phyloP scores from a whole-genome alignment of 1,140 invertebrate genomes.

The Berghia stephanieae region DNA sequence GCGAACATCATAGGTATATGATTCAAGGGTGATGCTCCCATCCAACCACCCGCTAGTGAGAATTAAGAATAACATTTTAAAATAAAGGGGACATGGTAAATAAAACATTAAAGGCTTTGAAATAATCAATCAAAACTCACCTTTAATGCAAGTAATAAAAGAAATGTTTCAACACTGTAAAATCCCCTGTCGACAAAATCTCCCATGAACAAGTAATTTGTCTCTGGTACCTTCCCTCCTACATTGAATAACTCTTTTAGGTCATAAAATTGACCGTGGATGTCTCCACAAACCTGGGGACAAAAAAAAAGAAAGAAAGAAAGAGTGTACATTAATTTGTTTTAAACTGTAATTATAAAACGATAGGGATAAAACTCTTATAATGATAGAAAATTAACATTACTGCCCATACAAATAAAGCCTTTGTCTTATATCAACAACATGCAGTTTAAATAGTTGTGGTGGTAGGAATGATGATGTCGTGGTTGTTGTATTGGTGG shows the following conservation, averaged over 20 bases:
- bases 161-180: slow-evolving; percentile 99
- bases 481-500: too few relatives aligned
- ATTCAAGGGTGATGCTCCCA: too few relatives aligned
- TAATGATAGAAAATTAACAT: not conserved
- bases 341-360: not conserved
- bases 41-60: too few relatives aligned
- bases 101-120: not conserved
- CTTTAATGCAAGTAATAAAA: slow-evolving; percentile 95
- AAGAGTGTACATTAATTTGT: not conserved
- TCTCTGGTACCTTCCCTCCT: slow-evolving; percentile 97
- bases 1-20: too few relatives aligned
- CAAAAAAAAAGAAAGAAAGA: slow-evolving; percentile 44
- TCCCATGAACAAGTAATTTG: slow-evolving; percentile 99
- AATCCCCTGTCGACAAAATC: slow-evolving; percentile 99
- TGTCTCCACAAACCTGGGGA: slow-evolving; percentile 95
- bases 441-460: too few relatives aligned
- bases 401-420: not conserved
- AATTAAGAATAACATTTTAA: not conserved
- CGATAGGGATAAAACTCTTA: not conserved
- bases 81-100: not conserved
- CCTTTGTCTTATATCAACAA: too few relatives aligned
- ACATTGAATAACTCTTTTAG: slow-evolving; percentile 98
- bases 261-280: slow-evolving; percentile 99
- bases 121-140: slow-evolving; percentile 70
- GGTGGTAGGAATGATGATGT: too few relatives aligned